A percentile compares a stretch with the other conserved stretches of the same genome.
Conservation (phyloP, 1,140 invertebrate genomes). For the Drosophila nikananu region DNA sequence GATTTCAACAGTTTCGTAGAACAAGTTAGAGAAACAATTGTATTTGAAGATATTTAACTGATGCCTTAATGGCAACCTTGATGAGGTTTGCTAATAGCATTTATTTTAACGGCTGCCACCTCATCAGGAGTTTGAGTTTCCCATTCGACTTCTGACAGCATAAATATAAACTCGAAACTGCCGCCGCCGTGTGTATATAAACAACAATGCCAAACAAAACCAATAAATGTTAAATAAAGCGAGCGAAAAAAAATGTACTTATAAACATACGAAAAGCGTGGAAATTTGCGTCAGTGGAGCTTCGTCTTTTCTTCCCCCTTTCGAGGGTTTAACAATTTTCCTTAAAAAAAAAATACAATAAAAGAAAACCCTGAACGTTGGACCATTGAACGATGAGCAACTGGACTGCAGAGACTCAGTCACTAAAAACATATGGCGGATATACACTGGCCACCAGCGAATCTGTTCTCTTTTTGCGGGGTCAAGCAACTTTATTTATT, state of each 20-base stretch:
- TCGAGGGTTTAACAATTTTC: slow-evolving; percentile 36
- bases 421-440: slow-evolving; percentile 54
- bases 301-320: slow-evolving; percentile 9
- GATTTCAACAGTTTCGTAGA: neutral
- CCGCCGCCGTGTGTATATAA: slow-evolving; percentile 51
- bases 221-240: slow-evolving; percentile 74
- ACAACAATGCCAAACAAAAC: slow-evolving; percentile 72
- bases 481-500: slow-evolving; percentile 15
- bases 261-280: slow-evolving; percentile 37
- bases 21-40: neutral
- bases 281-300: slow-evolving; percentile 71
- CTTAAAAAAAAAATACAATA: neutral
- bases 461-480: slow-evolving; percentile 1
- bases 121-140: slow-evolving; percentile 24
- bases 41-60: neutral
- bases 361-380: slow-evolving; percentile 11
- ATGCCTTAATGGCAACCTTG: neutral
- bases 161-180: slow-evolving; percentile 49
- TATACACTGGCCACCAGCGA: slow-evolving; percentile 33
- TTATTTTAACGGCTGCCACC: slow-evolving; percentile 25
- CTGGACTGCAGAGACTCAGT: slow-evolving; percentile 30
- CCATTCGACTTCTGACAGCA: slow-evolving; percentile 43
- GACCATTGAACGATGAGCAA: slow-evolving; percentile 30
- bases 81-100: neutral
- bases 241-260: slow-evolving; percentile 36